Percentiles rank a stretch among this genome's conserved stretches.
phyloP scores from a whole-genome alignment of 2,888 invertebrate genomes.

The Suillia variegata region DNA sequence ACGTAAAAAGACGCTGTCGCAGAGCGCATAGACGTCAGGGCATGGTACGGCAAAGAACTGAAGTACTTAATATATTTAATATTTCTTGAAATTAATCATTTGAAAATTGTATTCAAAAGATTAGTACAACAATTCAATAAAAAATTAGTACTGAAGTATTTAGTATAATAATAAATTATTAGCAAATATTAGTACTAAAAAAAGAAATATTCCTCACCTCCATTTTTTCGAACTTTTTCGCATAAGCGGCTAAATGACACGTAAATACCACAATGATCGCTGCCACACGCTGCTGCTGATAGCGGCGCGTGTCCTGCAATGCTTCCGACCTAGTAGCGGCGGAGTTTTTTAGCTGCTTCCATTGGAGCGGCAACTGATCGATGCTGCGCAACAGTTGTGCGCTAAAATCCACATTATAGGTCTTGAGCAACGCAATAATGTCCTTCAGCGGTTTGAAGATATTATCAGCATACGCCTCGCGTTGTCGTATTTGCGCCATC shows the following conservation, averaged over 20 bases:
- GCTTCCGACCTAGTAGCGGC: conserved; percentile 82
- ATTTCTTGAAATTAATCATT: neutral
- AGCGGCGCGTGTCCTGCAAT: conserved; percentile 84
- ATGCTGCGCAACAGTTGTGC: conserved; percentile 79
- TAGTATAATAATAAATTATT: neutral
- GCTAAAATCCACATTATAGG: conserved; percentile 85
- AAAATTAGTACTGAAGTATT: neutral
- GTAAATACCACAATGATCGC: conserved; percentile 82
- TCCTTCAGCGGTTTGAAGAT: conserved; percentile 91
- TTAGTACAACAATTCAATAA: neutral
- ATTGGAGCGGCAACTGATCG: conserved; percentile 84
- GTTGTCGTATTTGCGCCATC: conserved; percentile 71
- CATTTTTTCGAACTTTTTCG: conserved; percentile 71
- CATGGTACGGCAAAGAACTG: conserved; percentile 72
- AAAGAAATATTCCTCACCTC: too few species aligned
- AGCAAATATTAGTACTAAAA: neutral
- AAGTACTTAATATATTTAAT: neutral
- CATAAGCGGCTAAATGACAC: conserved; percentile 76
- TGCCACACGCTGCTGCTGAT: conserved; percentile 84
- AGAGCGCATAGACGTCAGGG: conserved; percentile 70
- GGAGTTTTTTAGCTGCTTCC: conserved; percentile 84
- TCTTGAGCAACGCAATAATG: conserved; percentile 81
- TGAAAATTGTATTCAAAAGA: neutral
- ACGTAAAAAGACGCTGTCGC: conserved; percentile 73
- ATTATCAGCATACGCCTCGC: conserved; percentile 77